phyloP scores from a whole-genome alignment of 2,797 vertebrate genomes.

The Alosa sapidissima region DNA sequence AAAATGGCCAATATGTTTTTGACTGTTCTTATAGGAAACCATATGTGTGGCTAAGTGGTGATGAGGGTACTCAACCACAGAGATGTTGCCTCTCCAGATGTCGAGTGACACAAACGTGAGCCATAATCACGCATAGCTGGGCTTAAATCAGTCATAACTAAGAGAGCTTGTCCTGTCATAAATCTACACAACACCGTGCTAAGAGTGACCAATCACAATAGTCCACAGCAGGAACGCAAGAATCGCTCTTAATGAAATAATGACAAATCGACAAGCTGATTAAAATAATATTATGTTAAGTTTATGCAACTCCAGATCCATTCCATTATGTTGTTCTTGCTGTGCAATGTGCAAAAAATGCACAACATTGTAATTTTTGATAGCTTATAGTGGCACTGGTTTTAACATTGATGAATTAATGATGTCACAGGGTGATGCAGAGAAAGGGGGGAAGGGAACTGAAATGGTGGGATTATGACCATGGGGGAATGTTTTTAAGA shows the following conservation, averaged over 20 bases:
- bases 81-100: constrained; percentile 54
- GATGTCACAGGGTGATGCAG: too few relatives aligned
- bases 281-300: not conserved
- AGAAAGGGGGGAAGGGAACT: too few relatives aligned
- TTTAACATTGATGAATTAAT: not conserved
- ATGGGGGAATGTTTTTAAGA: too few relatives aligned
- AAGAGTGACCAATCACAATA: not conserved
- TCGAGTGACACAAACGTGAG: constrained; percentile 48
- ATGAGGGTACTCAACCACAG: constrained; percentile 52
- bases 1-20: constrained; percentile 43
- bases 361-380: not conserved
- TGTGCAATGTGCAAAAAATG: not conserved
- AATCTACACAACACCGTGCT: constrained; percentile 1
- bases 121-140: constrained; percentile 51
- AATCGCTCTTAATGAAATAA: not conserved
- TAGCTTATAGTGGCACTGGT: too few relatives aligned
- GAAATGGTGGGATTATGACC: too few relatives aligned
- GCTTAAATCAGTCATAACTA: constrained; percentile 43
- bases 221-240: not conserved
- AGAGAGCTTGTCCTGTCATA: constrained; percentile 47
- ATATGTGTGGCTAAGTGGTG: constrained; percentile 50
- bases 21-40: constrained; percentile 49
- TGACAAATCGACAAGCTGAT: not conserved
- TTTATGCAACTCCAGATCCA: not conserved
- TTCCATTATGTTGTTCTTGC: not conserved